phyloP scores from a whole-genome alignment of 2,888 invertebrate species.

The Diploptera punctata region DNA sequence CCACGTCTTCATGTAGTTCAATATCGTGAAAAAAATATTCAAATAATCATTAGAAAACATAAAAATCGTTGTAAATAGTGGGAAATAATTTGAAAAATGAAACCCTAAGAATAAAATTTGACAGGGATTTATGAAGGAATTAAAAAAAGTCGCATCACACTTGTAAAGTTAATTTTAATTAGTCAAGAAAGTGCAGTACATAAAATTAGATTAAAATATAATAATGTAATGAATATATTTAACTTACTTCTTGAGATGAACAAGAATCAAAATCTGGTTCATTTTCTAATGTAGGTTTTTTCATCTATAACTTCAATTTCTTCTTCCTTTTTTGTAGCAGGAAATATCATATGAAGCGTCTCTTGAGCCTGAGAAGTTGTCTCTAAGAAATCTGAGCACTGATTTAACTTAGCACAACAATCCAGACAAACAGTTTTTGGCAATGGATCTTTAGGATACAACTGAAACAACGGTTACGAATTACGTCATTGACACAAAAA shows the following conservation, averaged over 20 bases:
- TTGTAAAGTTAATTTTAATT: too few species aligned
- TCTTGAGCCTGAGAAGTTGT: constrained; percentile 54
- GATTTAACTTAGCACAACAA: constrained; percentile 54
- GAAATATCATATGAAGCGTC: constrained; percentile 49
- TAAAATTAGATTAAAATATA: not conserved
- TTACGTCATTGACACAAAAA: too few species aligned
- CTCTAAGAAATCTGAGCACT: constrained; percentile 55
- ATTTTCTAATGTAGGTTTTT: not conserved
- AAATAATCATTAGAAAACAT: too few species aligned
- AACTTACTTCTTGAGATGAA: constrained; percentile 43
- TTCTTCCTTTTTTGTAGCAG: constrained; percentile 47
- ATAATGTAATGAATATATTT: not conserved
- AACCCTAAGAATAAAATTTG: too few species aligned
- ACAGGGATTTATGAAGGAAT: too few species aligned
- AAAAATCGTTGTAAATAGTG: too few species aligned
- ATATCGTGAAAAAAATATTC: too few species aligned
- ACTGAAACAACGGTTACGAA: constrained; percentile 47
- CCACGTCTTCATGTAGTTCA: too few species aligned
- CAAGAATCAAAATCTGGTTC: constrained; percentile 35
- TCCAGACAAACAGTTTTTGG: constrained; percentile 55
- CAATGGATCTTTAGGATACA: constrained; percentile 52
- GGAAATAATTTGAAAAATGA: too few species aligned
- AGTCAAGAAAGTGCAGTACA: too few species aligned
- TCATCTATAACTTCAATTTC: not conserved
- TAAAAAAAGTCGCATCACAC: too few species aligned